Base-by-base conservation (phyloP, 2,888 invertebrate species). In the Metacarcinus magister region DNA sequence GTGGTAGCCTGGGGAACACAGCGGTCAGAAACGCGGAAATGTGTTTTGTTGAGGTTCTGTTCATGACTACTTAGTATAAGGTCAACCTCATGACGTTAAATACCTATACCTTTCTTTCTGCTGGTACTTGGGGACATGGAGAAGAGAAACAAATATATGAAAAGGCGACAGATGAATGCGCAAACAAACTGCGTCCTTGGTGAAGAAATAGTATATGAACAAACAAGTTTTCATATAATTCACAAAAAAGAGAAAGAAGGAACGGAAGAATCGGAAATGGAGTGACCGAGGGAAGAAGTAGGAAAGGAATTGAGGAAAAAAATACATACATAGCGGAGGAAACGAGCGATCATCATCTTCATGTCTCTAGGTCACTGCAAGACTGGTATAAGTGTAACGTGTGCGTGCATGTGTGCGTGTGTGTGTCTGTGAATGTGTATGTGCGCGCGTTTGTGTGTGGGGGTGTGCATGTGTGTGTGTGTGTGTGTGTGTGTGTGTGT, bases 331-430 rank as follows among this genome's bases (percentile, higher is more conserved):
- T 28, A 82, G 44, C 46, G 91, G 32, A 48, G 48, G 44, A 48
- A 91, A 91, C 82, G 32, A 82, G 32, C 82, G 82, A 82, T 82
- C 82, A 82, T 82, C 82, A 82, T 82, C 82, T 19, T n/a, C 82
- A 13, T 82, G 82, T 82, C 82, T 82, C 32, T 82, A 32, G 82
- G 82, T 82, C 82, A 82, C 32, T 32, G 82, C 28, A 82, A 67
- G 67, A 67, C 2, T 19, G 19, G 2, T 54, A 16, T 10, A 54
- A 54, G 54, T 54, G 54, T 54, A 54, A 54, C 54, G 54, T 54
- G 67, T 67, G n/a, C 67, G 82, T 82, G 87, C 7, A 3, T 87
- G 39, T 39, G 87, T 13, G 39, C 39, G 87, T 39, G 87, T 7
- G 87, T 87, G 87, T 87, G 87, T 4, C 3, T 67, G 67, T 67